Base-by-base conservation (phyloP, 2,888 invertebrate genomes). In the Erpobdella octoculata region DNA sequence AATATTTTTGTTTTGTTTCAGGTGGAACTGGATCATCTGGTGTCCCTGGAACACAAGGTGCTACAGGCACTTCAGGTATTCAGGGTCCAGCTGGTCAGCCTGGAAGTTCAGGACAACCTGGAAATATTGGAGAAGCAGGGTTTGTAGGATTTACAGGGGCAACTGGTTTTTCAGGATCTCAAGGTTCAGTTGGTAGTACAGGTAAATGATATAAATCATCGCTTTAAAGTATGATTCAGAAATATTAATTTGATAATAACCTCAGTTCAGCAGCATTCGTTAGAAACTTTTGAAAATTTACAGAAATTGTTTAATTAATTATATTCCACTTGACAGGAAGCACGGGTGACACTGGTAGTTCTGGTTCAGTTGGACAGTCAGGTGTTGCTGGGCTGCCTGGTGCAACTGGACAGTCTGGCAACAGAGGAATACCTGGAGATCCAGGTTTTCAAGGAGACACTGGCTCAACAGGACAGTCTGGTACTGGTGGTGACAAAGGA, bases 71-170 rank as follows among this genome's bases (percentile, higher is more conserved):
- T 1, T 31, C 46, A 28, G 74, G 74, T 28, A 25, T 46, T 25
- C 21, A 15, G 28, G 74, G 74, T 41, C 25, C 15, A 28, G 9
- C 2, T 6, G 68, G 68, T 35, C 46, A 68, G 12, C 37, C 48
- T 53, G 75, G 75, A 25, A 66, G 58, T n/a, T 46, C 71, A 53
- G 75, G 75, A 70, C 36, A 71, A n/a, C 8, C 68, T 48, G 76
- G 76, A 37, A 35, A 69, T 53, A 38, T 64, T n/a, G 76, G 75
- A 41, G 62, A 66, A 35, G 41, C 46, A 35, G 72, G 70, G 21
- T 9, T 31, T n/a, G 18, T 21, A n/a, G 28, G 21, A 9, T 18
- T 37, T 21, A 48, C 66, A 12, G 72, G 72, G 21, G 38, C 70
- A 9, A 33, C 36, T 1, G 72, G 72, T 38, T 35, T 38, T 31